Percentiles rank a stretch among this genome's conserved stretches.
phyloP scores from a whole-genome alignment of 2,797 vertebrate species.

The Premnoplex brunnescens region DNA sequence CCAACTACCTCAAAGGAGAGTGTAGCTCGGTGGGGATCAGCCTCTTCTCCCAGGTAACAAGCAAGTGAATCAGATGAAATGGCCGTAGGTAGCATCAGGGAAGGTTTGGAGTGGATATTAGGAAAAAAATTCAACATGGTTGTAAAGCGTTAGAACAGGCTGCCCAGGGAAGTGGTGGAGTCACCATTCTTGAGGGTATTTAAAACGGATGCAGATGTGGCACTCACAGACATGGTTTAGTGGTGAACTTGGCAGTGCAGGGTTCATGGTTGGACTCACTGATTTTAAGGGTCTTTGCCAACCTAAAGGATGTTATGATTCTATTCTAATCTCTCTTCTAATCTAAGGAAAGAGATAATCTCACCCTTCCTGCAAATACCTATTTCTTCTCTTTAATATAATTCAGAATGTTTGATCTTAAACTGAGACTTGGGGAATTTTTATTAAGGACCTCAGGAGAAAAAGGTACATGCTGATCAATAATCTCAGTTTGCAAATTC shows the following conservation, averaged over 20 bases:
- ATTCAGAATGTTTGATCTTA: neutral
- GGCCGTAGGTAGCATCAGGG: neutral
- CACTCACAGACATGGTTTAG: neutral
- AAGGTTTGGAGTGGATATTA: neutral
- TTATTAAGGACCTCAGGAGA: neutral
- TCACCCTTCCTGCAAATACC: neutral
- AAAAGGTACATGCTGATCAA: neutral
- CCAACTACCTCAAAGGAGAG: neutral
- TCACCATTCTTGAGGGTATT: neutral
- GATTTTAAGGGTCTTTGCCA: neutral
- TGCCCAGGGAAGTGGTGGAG: neutral
- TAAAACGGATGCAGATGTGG: neutral
- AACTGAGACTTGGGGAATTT: neutral
- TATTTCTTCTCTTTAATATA: neutral
- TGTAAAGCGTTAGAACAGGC: neutral
- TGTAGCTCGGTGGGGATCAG: neutral
- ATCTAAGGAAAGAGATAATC: neutral
- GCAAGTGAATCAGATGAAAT: neutral
- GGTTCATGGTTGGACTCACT: fast-evolving
- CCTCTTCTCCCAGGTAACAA: neutral
- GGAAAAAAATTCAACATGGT: neutral
- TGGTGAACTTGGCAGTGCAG: neutral
- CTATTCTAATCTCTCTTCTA: neutral
- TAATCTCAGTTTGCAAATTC: neutral
- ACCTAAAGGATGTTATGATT: neutral